phyloP scores from a whole-genome alignment of 2,888 invertebrate species.

The Agrochola litura region DNA sequence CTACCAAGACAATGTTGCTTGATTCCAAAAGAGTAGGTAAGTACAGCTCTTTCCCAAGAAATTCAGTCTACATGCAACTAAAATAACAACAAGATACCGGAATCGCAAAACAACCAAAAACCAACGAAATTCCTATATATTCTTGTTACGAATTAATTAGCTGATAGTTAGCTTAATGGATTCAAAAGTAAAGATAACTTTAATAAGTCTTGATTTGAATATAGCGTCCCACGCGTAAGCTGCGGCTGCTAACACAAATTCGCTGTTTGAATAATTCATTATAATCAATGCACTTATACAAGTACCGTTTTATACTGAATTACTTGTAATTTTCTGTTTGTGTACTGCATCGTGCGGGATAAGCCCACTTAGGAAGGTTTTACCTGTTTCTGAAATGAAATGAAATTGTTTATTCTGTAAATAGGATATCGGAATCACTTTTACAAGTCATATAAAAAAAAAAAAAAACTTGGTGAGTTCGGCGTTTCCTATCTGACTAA shows the following conservation, averaged over 20 bases:
- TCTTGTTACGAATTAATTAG: constrained; percentile 73
- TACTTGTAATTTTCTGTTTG: constrained; percentile 56
- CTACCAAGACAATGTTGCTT: background rate
- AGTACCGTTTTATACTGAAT: constrained; percentile 72
- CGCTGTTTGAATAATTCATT: constrained; percentile 87
- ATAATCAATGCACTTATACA: constrained; percentile 85
- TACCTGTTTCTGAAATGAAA: background rate
- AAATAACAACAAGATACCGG: constrained; percentile 18
- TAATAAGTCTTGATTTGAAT: constrained; percentile 81
- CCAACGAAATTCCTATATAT: constrained; percentile 40
- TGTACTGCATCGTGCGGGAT: constrained; percentile 34
- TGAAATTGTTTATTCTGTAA: too few relatives aligned
- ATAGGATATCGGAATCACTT: too few relatives aligned
- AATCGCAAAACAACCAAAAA: constrained; percentile 39
- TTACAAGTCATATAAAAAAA: too few relatives aligned
- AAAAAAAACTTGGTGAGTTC: too few relatives aligned
- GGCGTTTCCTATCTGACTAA: too few relatives aligned
- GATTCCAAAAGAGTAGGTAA: background rate
- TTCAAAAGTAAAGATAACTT: constrained; percentile 80
- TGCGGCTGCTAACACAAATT: constrained; percentile 70
- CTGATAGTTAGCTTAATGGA: constrained; percentile 79
- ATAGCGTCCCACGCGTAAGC: constrained; percentile 76
- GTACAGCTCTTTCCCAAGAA: background rate
- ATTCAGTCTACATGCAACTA: background rate
- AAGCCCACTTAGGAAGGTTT: constrained; percentile 20